These are phyloP conservation scores for Piprites chloris DNA, from an alignment of 2,113 vertebrate genomes.

Conservation along the genomic window DNA sequence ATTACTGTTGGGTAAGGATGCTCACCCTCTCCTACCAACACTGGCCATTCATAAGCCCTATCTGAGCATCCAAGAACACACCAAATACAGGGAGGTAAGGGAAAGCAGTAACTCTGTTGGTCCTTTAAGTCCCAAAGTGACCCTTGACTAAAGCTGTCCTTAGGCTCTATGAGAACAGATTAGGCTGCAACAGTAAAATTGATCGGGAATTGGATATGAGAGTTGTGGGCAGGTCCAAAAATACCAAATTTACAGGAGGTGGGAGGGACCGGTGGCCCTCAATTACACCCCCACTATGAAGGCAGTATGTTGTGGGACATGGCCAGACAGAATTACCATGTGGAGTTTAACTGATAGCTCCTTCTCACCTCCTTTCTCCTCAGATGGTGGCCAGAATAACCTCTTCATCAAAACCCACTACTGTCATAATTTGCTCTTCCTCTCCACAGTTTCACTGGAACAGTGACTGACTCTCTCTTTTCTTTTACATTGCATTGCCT, in stretches of 20 bases:
- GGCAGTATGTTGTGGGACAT: not conserved
- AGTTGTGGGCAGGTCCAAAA: not conserved
- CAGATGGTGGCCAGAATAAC: not conserved
- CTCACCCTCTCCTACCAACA: fast-evolving
- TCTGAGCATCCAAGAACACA: not conserved
- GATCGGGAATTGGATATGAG: not conserved
- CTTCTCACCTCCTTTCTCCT: not conserved
- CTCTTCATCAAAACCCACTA: not conserved
- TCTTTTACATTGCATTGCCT: not conserved
- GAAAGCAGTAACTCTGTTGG: not conserved
- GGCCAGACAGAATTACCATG: not conserved
- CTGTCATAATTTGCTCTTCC: not conserved
- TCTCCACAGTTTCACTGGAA: not conserved
- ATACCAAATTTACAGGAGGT: not conserved
- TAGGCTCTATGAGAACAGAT: not conserved
- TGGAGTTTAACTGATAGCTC: not conserved
- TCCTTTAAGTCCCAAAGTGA: not conserved
- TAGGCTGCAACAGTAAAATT: not conserved
- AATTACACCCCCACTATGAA: not conserved
- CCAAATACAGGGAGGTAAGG: not conserved
- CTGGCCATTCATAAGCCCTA: fast-evolving
- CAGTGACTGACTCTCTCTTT: not conserved
- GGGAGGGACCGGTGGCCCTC: not conserved
- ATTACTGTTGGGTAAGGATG: not conserved
- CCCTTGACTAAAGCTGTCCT: not conserved